Conservation (phyloP, 2,888 invertebrate species). For the Scrobipalpa atriplicella region DNA sequence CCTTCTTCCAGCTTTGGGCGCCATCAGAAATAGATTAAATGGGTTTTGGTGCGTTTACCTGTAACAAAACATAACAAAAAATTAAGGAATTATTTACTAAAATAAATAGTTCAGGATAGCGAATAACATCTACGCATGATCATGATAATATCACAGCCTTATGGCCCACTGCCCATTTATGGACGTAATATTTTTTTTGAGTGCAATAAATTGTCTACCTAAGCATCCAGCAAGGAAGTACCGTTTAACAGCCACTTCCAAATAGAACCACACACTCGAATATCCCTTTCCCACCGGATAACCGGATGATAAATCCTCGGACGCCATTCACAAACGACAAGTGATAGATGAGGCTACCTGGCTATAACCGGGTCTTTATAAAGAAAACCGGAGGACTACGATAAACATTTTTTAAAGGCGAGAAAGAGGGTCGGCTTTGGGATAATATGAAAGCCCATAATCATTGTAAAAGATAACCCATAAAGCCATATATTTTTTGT, state of each 20-base stretch:
- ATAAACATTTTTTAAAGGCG: slow-evolving; percentile 10
- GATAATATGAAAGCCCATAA: background rate
- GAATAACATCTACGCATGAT: too few relatives aligned
- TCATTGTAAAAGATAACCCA: slow-evolving; percentile 3
- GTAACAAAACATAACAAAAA: background rate
- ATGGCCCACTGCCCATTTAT: too few relatives aligned
- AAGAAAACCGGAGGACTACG: background rate
- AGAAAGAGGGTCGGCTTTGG: background rate
- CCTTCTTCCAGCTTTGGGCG: background rate
- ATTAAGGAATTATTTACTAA: background rate
- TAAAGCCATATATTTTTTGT: background rate
- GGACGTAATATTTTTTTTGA: too few relatives aligned
- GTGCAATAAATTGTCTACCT: background rate
- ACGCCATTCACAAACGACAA: slow-evolving; percentile 12
- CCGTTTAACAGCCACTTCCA: background rate
- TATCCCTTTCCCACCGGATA: background rate
- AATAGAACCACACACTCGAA: background rate
- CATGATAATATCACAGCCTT: too few relatives aligned
- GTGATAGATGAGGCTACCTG: slow-evolving; percentile 11
- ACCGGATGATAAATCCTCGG: slow-evolving; percentile 7
- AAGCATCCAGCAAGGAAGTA: background rate
- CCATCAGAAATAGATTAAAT: background rate
- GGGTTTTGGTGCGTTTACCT: background rate
- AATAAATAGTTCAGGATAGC: too few relatives aligned
- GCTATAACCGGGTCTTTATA: background rate